A percentile compares a stretch with the other conserved stretches of the same genome.
Conservation (phyloP, 2,888 invertebrate species). For the Chirona hameri region DNA sequence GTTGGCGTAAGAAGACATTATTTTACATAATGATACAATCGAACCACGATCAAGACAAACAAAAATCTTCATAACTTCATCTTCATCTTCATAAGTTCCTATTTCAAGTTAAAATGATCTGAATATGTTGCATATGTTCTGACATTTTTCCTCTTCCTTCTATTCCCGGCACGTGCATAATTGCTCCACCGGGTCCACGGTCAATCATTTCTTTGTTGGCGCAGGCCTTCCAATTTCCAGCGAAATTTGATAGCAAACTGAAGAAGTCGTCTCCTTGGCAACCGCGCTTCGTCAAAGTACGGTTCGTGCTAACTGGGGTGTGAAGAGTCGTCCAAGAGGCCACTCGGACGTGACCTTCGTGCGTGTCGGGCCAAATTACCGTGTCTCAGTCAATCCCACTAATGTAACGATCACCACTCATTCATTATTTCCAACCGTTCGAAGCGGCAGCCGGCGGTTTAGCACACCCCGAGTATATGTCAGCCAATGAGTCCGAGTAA, state of each 20-base stretch:
- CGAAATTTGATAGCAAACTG: not conserved
- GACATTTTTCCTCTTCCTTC: too few relatives aligned
- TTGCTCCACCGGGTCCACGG: too few relatives aligned
- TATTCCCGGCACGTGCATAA: too few relatives aligned
- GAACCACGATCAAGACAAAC: too few relatives aligned
- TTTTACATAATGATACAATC: too few relatives aligned
- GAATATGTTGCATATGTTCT: too few relatives aligned
- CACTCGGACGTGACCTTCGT: not conserved
- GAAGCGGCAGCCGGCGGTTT: not conserved
- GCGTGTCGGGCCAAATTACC: not conserved
- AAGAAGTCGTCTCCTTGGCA: not conserved
- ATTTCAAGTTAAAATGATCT: too few relatives aligned
- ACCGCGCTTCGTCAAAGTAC: not conserved
- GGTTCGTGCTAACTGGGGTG: not conserved
- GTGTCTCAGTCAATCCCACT: not conserved
- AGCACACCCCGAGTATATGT: not conserved
- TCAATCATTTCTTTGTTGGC: too few relatives aligned
- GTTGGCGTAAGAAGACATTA: too few relatives aligned
- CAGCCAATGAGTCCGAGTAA: not conserved
- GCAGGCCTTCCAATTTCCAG: not conserved
- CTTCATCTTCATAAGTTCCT: too few relatives aligned
- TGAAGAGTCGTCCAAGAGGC: not conserved
- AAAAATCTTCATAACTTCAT: too few relatives aligned
- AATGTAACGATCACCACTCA: slow-evolving; percentile 7
- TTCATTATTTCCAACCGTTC: not conserved